Percentiles rank a stretch among this genome's conserved stretches.
Evolutionary conservation across 2,797 vertebrate genomes (phyloP).

Genomic region (Peromyscus nudipes): DNA sequence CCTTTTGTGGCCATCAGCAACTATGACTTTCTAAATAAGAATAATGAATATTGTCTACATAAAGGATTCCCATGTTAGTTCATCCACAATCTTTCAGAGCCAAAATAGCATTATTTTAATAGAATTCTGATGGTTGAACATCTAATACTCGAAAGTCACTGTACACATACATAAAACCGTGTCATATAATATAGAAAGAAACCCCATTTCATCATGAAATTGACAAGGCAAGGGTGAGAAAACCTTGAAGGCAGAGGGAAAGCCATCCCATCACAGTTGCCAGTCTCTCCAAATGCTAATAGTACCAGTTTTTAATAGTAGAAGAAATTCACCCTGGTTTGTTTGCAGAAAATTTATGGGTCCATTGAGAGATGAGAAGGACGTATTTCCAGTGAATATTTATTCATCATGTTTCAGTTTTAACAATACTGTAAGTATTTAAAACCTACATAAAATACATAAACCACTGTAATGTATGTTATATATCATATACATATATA

Average conservation of each 20-base stretch:
- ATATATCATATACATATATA: neutral
- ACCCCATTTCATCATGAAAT: slow-evolving; percentile 9
- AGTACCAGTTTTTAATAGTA: neutral
- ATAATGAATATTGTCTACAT: slow-evolving; percentile 75
- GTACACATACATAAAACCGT: slow-evolving; percentile 17
- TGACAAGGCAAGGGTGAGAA: neutral
- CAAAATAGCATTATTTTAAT: slow-evolving; percentile 64
- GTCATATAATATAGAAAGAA: slow-evolving; percentile 33
- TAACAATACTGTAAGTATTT: neutral
- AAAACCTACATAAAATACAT: neutral
- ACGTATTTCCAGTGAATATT: neutral
- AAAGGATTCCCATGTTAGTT: slow-evolving; percentile 68
- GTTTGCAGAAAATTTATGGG: neutral
- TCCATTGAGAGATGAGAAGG: neutral
- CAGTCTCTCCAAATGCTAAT: neutral
- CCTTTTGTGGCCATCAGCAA: slow-evolving; percentile 61
- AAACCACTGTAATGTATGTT: neutral
- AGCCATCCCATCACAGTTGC: neutral
- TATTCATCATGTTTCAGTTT: neutral
- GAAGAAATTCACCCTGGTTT: neutral
- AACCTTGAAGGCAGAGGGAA: neutral
- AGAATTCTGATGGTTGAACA: slow-evolving; percentile 65
- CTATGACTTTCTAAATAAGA: slow-evolving; percentile 78
- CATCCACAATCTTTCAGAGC: slow-evolving; percentile 59
- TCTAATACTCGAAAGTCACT: slow-evolving; percentile 62